Conservation (phyloP, 2,888 invertebrate species). For the Saturnia pavonia region DNA sequence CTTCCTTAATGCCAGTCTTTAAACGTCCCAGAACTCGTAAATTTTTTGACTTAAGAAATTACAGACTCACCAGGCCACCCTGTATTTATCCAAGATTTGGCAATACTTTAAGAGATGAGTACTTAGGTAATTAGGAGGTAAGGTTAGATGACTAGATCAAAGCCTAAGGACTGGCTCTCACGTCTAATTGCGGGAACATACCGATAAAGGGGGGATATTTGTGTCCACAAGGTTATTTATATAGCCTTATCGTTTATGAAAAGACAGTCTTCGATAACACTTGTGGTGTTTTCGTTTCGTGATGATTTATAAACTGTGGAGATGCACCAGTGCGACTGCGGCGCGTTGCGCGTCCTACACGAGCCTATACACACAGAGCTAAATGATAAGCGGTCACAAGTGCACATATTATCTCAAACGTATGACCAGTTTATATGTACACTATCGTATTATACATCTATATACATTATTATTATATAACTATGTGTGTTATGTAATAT, state of each 20-base stretch:
- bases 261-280: too few species aligned
- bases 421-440: constrained; percentile 24
- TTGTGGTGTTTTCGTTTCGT: too few species aligned
- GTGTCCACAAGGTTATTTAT: too few species aligned
- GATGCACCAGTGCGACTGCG: too few species aligned
- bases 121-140: not conserved
- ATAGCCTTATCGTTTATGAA: too few species aligned
- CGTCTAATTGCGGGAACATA: too few species aligned
- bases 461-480: not conserved
- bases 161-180: not conserved
- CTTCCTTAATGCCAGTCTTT: too few species aligned
- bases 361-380: not conserved
- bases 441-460: not conserved
- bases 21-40: too few species aligned
- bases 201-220: too few species aligned
- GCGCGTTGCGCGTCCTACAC: not conserved
- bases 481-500: not conserved
- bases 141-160: not conserved
- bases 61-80: too few species aligned
- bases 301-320: too few species aligned
- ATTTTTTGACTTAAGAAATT: too few species aligned
- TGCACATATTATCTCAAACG: constrained; percentile 21
- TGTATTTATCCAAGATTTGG: not conserved
- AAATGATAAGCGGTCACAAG: constrained; percentile 1
- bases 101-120: not conserved